Conservation (phyloP, 2,888 invertebrate species). For the Eumacrocentrus americanus region DNA sequence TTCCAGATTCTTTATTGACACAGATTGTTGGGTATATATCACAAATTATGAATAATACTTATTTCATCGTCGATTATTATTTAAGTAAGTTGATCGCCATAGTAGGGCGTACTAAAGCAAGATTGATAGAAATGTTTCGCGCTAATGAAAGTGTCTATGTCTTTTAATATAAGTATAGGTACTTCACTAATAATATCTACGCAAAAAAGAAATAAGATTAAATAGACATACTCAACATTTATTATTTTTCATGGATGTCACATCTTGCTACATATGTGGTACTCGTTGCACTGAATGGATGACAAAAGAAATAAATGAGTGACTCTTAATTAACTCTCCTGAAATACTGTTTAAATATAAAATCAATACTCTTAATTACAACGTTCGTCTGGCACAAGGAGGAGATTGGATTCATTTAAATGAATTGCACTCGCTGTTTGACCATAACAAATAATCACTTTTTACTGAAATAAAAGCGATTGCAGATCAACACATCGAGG, state of each 20-base stretch:
- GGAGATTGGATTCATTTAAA: background rate
- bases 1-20: slow-evolving; percentile 42
- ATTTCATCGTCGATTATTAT: slow-evolving; percentile 32
- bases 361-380: slow-evolving; percentile 2
- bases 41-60: slow-evolving; percentile 45
- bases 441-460: slow-evolving; percentile 2
- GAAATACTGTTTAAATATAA: slow-evolving; percentile 9
- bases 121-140: slow-evolving; percentile 9
- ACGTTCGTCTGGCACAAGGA: slow-evolving; percentile 13
- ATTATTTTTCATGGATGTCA: slow-evolving; percentile 1
- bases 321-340: background rate
- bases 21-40: slow-evolving; percentile 42
- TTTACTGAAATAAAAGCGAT: slow-evolving; percentile 7
- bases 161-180: slow-evolving; percentile 6
- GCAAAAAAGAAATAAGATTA: slow-evolving; percentile 3
- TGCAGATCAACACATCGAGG: slow-evolving; percentile 1
- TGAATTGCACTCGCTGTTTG: background rate
- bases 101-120: slow-evolving; percentile 23
- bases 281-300: slow-evolving; percentile 1
- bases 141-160: slow-evolving; percentile 17
- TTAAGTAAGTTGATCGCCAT: slow-evolving; percentile 20
- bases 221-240: slow-evolving; percentile 11
- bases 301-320: background rate
- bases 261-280: background rate
- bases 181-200: background rate